These are phyloP conservation scores for Tyria jacobaeae DNA, from an alignment of 2,888 invertebrate species.

Conservation along the genomic window DNA sequence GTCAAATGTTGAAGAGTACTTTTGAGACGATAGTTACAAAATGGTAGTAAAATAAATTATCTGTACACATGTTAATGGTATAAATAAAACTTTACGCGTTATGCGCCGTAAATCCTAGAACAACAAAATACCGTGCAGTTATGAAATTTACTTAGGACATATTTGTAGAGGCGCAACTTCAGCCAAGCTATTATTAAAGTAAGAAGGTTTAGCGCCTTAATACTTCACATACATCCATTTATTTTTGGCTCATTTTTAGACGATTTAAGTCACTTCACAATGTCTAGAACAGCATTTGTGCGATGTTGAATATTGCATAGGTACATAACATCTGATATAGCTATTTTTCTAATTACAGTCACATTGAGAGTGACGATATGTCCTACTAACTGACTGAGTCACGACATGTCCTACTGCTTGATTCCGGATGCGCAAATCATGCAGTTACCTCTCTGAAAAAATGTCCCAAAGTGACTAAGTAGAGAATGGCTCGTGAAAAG, in stretches of 20 bases:
- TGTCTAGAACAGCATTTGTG: too few species aligned
- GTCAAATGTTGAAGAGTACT: too few species aligned
- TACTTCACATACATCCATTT: slow-evolving; percentile 18
- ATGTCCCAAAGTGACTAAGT: neutral
- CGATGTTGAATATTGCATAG: too few species aligned
- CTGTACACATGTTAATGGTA: slow-evolving; percentile 27
- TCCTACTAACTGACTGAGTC: too few species aligned
- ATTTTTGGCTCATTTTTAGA: slow-evolving; percentile 20
- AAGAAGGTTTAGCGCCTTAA: slow-evolving; percentile 36
- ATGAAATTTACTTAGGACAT: slow-evolving; percentile 62
- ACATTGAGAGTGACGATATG: too few species aligned
- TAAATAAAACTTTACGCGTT: slow-evolving; percentile 34
- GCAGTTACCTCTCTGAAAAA: neutral
- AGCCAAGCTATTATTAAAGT: slow-evolving; percentile 40
- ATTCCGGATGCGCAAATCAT: neutral
- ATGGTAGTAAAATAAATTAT: slow-evolving; percentile 4
- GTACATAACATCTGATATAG: too few species aligned
- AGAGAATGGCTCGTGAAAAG: neutral
- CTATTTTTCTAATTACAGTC: too few species aligned
- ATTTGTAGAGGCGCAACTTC: slow-evolving; percentile 48
- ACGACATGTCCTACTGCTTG: neutral
- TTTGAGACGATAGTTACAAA: neutral
- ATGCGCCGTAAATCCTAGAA: slow-evolving; percentile 50
- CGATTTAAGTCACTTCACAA: neutral
- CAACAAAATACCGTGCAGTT: slow-evolving; percentile 56